Evolutionary conservation across 1,140 invertebrate genomes (phyloP).

Genomic region (Pectinophora gossypiella): DNA sequence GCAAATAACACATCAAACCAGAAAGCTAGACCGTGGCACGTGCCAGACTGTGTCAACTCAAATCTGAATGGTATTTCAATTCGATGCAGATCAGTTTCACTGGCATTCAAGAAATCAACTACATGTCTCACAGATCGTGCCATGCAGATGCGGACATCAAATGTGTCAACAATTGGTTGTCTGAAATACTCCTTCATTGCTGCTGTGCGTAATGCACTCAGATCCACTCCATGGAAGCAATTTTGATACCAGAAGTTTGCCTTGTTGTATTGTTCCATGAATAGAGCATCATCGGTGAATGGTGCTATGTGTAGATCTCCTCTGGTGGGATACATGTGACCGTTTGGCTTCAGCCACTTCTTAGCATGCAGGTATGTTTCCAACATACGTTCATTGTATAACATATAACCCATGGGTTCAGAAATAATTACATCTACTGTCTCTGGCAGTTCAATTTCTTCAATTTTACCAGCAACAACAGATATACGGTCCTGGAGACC

Average conservation of each 20-base stretch:
- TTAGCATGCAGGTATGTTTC: constrained; percentile 99
- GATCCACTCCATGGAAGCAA: constrained; percentile 98
- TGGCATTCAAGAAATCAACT: constrained; percentile 95
- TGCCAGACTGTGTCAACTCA: constrained; percentile 93
- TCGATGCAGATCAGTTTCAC: constrained; percentile 95
- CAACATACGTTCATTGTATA: constrained; percentile 99
- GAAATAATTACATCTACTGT: constrained; percentile 98
- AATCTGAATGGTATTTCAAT: constrained; percentile 98
- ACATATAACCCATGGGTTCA: constrained; percentile 99
- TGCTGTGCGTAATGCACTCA: constrained; percentile 88
- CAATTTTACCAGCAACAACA: constrained; percentile 98
- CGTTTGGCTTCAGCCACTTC: constrained; percentile 96
- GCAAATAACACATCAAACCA: constrained; percentile 99
- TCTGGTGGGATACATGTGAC: constrained; percentile 96
- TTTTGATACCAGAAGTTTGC: constrained; percentile 99
- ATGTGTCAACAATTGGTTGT: constrained; percentile 99
- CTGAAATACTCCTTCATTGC: constrained; percentile 98
- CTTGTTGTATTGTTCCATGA: constrained; percentile 99
- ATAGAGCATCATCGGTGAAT: constrained; percentile 98
- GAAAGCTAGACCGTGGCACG: constrained; percentile 98
- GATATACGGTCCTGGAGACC: constrained; percentile 90
- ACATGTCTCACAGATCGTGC: constrained; percentile 95
- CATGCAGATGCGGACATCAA: constrained; percentile 98
- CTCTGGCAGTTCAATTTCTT: constrained; percentile 97
- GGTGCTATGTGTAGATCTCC: constrained; percentile 99